phyloP scores from a whole-genome alignment of 2,888 invertebrate species.

The Trileptium ribeirensis region DNA sequence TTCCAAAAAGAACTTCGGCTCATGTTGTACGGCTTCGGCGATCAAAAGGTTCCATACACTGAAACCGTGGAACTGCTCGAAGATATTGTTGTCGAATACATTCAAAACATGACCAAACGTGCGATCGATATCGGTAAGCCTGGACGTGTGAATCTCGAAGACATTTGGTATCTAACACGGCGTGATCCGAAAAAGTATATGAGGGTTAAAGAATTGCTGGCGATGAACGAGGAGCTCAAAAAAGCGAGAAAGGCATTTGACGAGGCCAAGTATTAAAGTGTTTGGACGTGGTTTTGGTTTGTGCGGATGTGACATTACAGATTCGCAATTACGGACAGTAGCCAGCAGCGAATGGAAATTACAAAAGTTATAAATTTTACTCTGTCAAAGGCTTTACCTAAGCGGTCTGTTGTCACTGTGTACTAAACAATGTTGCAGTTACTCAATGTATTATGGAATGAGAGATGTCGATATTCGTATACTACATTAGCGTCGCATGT shows the following conservation, averaged over 20 bases:
- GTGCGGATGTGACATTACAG: no score
- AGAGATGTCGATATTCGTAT: no score
- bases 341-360: no score
- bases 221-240: constrained; percentile 97
- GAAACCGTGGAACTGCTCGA: constrained; percentile 95
- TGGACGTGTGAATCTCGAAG: constrained; percentile 93
- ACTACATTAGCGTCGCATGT: no score
- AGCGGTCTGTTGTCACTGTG: no score
- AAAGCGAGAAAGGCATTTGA: constrained; percentile 98
- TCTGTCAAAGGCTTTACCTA: no score
- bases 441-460: no score
- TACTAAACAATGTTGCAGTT: no score
- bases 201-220: constrained; percentile 86
- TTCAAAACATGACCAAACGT: constrained; percentile 53
- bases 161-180: constrained; percentile 86
- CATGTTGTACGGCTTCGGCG: constrained; percentile 99
- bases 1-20: constrained; percentile 67
- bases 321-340: no score
- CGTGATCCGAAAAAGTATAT: constrained; percentile 95
- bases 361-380: no score
- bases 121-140: constrained; percentile 83
- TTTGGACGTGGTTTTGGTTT: no score
- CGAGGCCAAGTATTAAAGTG: constrained; percentile 71
- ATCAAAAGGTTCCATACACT: constrained; percentile 95
- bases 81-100: constrained; percentile 93